Conservation (phyloP, 2,888 invertebrate species). For the Masnerella sp. region DNA sequence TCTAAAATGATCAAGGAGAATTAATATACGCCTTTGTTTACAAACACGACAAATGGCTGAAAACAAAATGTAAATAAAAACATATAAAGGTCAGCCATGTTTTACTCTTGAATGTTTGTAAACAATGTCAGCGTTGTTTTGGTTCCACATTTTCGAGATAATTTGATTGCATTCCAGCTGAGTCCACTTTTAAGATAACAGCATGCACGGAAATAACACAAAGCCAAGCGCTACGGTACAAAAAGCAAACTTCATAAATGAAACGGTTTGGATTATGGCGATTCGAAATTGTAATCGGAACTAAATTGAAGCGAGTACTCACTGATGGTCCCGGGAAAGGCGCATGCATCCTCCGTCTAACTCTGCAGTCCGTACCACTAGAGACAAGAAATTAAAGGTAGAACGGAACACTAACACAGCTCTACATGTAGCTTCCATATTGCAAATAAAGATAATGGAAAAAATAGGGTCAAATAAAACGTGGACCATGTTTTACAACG, state of each 20-base stretch:
- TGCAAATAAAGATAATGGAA: slow-evolving; percentile 43
- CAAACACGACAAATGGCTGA: too few relatives aligned
- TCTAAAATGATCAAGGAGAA: too few relatives aligned
- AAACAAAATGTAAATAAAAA: too few relatives aligned
- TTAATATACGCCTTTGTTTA: too few relatives aligned
- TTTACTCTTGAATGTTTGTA: too few relatives aligned
- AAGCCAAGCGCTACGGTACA: slow-evolving; percentile 5
- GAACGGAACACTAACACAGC: slow-evolving; percentile 70
- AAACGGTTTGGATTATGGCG: too few relatives aligned
- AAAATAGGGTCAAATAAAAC: slow-evolving; percentile 54
- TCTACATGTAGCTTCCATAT: slow-evolving; percentile 62
- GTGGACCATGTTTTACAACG: slow-evolving; percentile 64
- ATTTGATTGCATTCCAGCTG: too few relatives aligned
- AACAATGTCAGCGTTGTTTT: too few relatives aligned
- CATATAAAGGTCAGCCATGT: too few relatives aligned
- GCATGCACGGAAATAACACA: background rate
- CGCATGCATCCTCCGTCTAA: slow-evolving; percentile 79
- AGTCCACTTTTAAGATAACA: too few relatives aligned
- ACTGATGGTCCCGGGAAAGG: slow-evolving; percentile 78
- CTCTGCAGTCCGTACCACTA: slow-evolving; percentile 79
- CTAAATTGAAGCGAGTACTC: slow-evolving; percentile 74
- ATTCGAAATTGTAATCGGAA: background rate
- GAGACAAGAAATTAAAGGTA: slow-evolving; percentile 76
- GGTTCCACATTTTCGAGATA: too few relatives aligned
- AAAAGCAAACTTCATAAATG: background rate